Conservation (phyloP, 2,888 invertebrate genomes). For the Napeogenes sylphis region DNA sequence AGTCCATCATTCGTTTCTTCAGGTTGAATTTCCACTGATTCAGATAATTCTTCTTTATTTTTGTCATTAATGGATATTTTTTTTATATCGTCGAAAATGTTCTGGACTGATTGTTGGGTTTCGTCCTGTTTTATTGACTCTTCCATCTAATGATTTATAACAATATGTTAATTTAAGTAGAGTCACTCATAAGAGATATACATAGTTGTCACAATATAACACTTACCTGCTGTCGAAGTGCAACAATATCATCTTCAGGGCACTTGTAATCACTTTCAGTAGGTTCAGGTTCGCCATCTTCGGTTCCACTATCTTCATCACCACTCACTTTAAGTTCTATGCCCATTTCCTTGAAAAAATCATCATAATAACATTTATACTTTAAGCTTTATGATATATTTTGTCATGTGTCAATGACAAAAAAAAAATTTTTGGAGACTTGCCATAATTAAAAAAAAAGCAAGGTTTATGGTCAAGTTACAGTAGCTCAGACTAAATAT, state of each 20-base stretch:
- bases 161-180: not conserved
- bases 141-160: conserved; percentile 49
- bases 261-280: conserved; percentile 48
- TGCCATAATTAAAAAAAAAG: too few species aligned
- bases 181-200: not conserved
- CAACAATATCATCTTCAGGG: conserved; percentile 66
- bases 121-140: conserved; percentile 63
- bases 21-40: conserved; percentile 33
- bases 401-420: not conserved
- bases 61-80: conserved; percentile 39
- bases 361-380: too few species aligned
- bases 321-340: conserved; percentile 60
- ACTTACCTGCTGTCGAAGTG: conserved; percentile 56
- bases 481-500: too few species aligned
- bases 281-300: conserved; percentile 41
- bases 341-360: conserved; percentile 61
- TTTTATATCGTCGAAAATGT: conserved; percentile 39
- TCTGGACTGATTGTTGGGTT: conserved; percentile 36
- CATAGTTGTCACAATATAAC: not conserved
- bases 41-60: conserved; percentile 45
- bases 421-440: too few species aligned
- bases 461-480: too few species aligned
- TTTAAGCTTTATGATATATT: not conserved
- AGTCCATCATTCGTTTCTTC: conserved; percentile 15
- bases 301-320: conserved; percentile 49